phyloP scores from a whole-genome alignment of 2,888 invertebrate species.

The Rhagium mordax region DNA sequence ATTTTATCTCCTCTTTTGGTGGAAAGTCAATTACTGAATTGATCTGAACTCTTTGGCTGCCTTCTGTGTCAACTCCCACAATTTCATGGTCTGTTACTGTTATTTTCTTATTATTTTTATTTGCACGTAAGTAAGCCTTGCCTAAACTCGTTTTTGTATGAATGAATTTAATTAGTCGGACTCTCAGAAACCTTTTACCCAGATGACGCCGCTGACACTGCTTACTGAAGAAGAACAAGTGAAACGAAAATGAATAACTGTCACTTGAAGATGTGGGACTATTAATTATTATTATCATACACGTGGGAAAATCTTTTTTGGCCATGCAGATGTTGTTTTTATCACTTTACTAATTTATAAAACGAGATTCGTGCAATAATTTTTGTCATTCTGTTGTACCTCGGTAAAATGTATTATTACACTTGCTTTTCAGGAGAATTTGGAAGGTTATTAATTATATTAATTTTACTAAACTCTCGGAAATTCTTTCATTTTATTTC shows the following conservation, averaged over 20 bases:
- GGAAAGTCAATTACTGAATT: too few relatives aligned
- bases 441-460: constrained; percentile 21
- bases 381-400: constrained; percentile 17
- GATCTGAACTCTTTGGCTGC: too few relatives aligned
- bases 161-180: too few relatives aligned
- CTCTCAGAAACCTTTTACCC: too few relatives aligned
- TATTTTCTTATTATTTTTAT: too few relatives aligned
- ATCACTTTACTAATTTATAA: constrained; percentile 18
- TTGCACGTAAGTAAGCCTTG: too few relatives aligned
- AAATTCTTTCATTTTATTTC: constrained; percentile 1
- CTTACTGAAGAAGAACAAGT: constrained; percentile 5
- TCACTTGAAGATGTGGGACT: constrained; percentile 26
- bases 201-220: neutral
- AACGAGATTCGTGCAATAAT: constrained; percentile 20
- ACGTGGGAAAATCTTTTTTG: constrained; percentile 37
- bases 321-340: constrained; percentile 36
- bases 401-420: constrained; percentile 15
- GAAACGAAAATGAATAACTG: constrained; percentile 18
- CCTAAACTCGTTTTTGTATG: too few relatives aligned
- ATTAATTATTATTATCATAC: constrained; percentile 33
- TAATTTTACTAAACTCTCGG: constrained; percentile 4
- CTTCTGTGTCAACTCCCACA: too few relatives aligned
- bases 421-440: constrained; percentile 8
- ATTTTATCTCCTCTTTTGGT: too few relatives aligned
- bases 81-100: too few relatives aligned